A percentile compares a stretch with the other conserved stretches of the same genome.
Evolutionary conservation across 1,140 invertebrate genomes (phyloP).

Genomic region (Psilanteris sp.): DNA sequence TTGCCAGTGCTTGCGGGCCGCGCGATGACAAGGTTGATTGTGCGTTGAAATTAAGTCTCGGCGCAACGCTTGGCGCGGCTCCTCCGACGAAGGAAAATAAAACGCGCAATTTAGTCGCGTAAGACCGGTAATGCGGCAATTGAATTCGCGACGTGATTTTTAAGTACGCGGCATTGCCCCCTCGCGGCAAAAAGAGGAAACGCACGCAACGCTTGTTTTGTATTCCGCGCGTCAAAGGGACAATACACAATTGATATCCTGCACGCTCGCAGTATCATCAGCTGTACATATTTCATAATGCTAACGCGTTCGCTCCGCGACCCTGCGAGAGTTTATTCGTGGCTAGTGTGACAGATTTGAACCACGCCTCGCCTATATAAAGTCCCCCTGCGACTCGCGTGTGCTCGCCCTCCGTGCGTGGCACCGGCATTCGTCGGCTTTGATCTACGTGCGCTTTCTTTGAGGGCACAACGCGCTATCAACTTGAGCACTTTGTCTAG

Average conservation of each 20-base stretch:
- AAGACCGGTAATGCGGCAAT: too few species aligned
- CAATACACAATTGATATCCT: slow-evolving; percentile 18
- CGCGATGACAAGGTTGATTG: slow-evolving; percentile 60
- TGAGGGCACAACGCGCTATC: slow-evolving; percentile 63
- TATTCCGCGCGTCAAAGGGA: too few species aligned
- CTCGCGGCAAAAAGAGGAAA: too few species aligned
- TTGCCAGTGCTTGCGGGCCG: slow-evolving; percentile 56
- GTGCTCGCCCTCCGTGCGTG: slow-evolving; percentile 61
- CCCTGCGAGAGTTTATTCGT: slow-evolving; percentile 71
- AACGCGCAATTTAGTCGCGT: slow-evolving; percentile 1
- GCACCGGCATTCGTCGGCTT: slow-evolving; percentile 67
- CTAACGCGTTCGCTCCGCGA: slow-evolving; percentile 53
- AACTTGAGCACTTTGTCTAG: slow-evolving; percentile 63
- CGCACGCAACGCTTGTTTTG: too few species aligned
- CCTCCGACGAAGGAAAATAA: slow-evolving; percentile 5
- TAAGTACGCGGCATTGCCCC: too few species aligned
- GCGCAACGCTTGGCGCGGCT: slow-evolving; percentile 39
- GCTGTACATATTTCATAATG: slow-evolving; percentile 64
- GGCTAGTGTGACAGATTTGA: slow-evolving; percentile 80
- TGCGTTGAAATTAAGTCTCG: slow-evolving; percentile 55
- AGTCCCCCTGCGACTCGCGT: slow-evolving; percentile 61
- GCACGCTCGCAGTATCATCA: slow-evolving; percentile 36
- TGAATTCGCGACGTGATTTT: too few species aligned
- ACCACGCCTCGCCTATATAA: slow-evolving; percentile 79
- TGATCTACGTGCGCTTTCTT: slow-evolving; percentile 65